Evolutionary conservation across 2,113 vertebrate genomes (phyloP).

Genomic region (Paradoxurus hermaphroditus): DNA sequence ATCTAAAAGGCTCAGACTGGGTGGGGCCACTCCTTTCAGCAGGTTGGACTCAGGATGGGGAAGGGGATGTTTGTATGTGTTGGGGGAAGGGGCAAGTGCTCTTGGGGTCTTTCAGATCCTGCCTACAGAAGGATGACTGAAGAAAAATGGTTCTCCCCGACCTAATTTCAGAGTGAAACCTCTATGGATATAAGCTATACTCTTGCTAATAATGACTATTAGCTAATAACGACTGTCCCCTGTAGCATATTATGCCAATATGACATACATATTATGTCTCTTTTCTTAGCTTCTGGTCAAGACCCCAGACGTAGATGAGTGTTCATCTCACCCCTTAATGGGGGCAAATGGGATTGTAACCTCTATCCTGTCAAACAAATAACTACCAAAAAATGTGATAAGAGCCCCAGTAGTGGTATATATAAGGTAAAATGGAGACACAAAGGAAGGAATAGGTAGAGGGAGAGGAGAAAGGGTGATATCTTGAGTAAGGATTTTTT

Average conservation of each 20-base stretch:
- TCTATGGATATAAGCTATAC: not conserved
- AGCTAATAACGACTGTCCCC: not conserved
- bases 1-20: not conserved
- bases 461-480: not conserved
- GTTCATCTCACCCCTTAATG: not conserved
- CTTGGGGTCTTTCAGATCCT: not conserved
- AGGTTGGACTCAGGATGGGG: not conserved
- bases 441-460: not conserved
- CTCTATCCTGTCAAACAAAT: not conserved
- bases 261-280: no score
- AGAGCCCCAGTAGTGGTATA: not conserved
- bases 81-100: not conserved
- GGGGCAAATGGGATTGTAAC: not conserved
- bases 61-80: not conserved
- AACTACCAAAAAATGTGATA: not conserved
- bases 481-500: not conserved
- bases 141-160: not conserved
- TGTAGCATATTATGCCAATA: not conserved
- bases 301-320: not conserved
- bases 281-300: slow-evolving; percentile 11
- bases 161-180: not conserved
- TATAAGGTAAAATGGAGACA: not conserved
- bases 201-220: not conserved
- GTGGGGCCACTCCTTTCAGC: not conserved
- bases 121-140: not conserved